These are phyloP conservation scores for Diplolepis rosae DNA, from an alignment of 2,888 invertebrate species.

Conservation along the genomic window DNA sequence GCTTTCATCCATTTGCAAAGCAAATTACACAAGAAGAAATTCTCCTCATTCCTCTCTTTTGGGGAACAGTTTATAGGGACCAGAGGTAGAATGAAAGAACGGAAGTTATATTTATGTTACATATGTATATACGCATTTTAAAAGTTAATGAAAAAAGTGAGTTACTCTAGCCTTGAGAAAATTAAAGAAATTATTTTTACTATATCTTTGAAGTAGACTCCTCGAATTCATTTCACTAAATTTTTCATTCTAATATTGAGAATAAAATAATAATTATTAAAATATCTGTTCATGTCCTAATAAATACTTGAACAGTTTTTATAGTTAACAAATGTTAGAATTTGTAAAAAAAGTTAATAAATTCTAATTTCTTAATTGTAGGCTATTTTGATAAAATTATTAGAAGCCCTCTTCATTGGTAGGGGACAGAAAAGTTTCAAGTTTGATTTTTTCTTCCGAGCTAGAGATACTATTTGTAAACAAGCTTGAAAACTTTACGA, in stretches of 20 bases:
- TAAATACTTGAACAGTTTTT: too few relatives aligned
- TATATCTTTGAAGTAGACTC: too few relatives aligned
- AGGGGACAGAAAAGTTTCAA: neutral
- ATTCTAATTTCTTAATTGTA: neutral
- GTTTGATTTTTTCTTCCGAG: conserved; percentile 6
- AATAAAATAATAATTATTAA: too few relatives aligned
- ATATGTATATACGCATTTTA: neutral
- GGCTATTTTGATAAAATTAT: neutral
- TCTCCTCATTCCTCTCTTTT: neutral
- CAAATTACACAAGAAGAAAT: neutral
- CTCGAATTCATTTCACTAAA: too few relatives aligned
- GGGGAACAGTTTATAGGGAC: neutral
- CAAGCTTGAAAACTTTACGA: neutral
- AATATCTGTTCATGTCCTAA: neutral
- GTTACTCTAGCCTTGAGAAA: too few relatives aligned
- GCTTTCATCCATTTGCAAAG: conserved; percentile 7
- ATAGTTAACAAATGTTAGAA: neutral
- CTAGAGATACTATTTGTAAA: conserved; percentile 12
- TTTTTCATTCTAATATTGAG: too few relatives aligned
- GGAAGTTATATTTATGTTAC: neutral
- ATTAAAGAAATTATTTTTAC: too few relatives aligned
- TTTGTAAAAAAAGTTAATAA: neutral
- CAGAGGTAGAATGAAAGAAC: neutral
- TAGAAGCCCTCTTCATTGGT: neutral
- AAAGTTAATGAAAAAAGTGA: neutral